Conservation (phyloP, 1,140 invertebrate species). For the Pseudomyrmex cubaensis region DNA sequence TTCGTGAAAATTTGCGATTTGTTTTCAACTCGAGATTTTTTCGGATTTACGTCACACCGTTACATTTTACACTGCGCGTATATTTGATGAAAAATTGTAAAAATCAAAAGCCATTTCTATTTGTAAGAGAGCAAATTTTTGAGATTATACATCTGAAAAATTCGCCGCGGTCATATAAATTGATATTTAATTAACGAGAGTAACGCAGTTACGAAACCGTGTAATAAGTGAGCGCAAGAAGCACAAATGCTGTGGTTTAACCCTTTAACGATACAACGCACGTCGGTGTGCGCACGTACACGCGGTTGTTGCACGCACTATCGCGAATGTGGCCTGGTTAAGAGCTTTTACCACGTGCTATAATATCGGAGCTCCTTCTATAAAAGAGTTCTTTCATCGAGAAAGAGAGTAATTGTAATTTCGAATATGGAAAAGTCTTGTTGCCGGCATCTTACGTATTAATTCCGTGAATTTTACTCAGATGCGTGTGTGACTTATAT, state of each 20-base stretch:
- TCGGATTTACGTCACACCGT: no score
- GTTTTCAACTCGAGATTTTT: neutral
- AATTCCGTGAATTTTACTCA: no score
- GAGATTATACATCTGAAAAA: no score
- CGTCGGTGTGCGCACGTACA: conserved; percentile 1
- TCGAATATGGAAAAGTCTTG: conserved; percentile 35
- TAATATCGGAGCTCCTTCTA: conserved; percentile 24
- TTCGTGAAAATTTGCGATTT: neutral
- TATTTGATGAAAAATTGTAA: no score
- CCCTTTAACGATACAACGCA: conserved; percentile 57
- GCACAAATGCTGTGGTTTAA: conserved; percentile 54
- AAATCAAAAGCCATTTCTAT: neutral
- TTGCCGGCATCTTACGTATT: neutral
- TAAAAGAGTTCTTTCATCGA: conserved; percentile 36
- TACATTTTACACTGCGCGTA: no score
- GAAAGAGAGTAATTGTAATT: conserved; percentile 47
- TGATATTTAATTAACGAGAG: conserved; percentile 13
- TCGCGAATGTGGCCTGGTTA: conserved; percentile 53
- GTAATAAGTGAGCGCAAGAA: conserved; percentile 28
- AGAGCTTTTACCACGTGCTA: conserved; percentile 57
- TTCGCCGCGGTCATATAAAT: no score
- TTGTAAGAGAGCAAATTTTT: no score
- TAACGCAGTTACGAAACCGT: conserved; percentile 10
- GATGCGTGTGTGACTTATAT: no score
- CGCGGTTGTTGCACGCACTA: conserved; percentile 53